Conservation (phyloP, 2,113 vertebrate genomes). For the Podilymbus podiceps region DNA sequence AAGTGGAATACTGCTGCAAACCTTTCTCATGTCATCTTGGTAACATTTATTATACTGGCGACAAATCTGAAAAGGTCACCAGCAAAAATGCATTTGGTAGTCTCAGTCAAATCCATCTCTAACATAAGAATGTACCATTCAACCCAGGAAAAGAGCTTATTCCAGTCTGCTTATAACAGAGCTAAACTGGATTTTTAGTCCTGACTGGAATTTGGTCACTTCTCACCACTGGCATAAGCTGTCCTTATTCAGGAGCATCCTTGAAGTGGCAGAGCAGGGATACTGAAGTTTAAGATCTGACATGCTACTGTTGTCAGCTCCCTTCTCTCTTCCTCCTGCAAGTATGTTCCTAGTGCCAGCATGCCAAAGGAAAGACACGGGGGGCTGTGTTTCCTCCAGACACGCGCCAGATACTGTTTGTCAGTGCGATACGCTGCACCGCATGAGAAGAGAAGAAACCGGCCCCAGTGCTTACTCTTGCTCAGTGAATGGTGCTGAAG, state of each 20-base stretch:
- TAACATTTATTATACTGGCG: constrained; percentile 27
- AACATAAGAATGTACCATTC: not conserved
- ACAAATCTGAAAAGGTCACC: constrained; percentile 65
- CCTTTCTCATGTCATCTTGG: constrained; percentile 16
- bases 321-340: not conserved
- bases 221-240: not conserved
- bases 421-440: not conserved
- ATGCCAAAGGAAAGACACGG: not conserved
- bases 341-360: not conserved
- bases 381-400: not conserved
- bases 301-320: not conserved
- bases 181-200: not conserved
- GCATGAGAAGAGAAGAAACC: not conserved
- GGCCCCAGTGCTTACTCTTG: not conserved
- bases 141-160: not conserved
- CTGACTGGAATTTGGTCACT: not conserved
- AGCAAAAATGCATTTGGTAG: constrained; percentile 45
- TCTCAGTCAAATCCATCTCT: constrained; percentile 31
- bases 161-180: not conserved
- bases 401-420: not conserved
- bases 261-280: not conserved
- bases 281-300: not conserved
- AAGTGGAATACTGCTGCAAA: constrained; percentile 35
- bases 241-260: not conserved
- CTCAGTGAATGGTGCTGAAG: not conserved